phyloP scores from a whole-genome alignment of 2,797 vertebrate genomes.

The Chaetophractus vellerosus region DNA sequence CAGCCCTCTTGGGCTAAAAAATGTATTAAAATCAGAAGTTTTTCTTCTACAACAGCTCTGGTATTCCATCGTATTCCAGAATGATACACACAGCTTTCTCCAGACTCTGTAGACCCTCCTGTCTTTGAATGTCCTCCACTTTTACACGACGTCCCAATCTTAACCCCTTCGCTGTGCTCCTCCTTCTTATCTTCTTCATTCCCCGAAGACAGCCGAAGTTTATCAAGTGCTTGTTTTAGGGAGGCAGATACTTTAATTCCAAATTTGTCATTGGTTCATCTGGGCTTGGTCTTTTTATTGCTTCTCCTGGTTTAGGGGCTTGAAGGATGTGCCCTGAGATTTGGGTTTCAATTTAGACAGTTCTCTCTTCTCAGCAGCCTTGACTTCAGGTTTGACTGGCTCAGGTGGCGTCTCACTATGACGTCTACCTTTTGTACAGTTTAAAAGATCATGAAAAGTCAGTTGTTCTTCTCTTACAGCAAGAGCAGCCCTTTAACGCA shows the following conservation, averaged over 20 bases:
- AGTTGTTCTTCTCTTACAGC: too few species aligned
- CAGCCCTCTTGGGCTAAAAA: slow-evolving; percentile 96
- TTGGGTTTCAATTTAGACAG: too few species aligned
- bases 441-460: slow-evolving; percentile 93
- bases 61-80: slow-evolving; percentile 99
- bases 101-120: slow-evolving; percentile 92
- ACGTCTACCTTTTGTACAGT: slow-evolving; percentile 97
- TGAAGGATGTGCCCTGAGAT: too few species aligned
- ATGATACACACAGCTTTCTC: too few species aligned
- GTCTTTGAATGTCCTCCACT: slow-evolving; percentile 96
- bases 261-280: too few species aligned
- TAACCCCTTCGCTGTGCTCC: too few species aligned
- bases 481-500: too few species aligned
- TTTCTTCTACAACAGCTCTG: slow-evolving; percentile 99
- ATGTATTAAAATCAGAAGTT: slow-evolving; percentile 98
- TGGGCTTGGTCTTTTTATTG: slow-evolving; percentile 90
- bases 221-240: too few species aligned
- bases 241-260: slow-evolving; percentile 94
- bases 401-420: slow-evolving; percentile 88
- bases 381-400: slow-evolving; percentile 86
- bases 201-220: too few species aligned
- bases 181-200: too few species aligned
- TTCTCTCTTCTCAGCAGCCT: slow-evolving; percentile 93
- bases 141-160: slow-evolving; percentile 94
- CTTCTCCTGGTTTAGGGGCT: too few species aligned